Conservation (phyloP, 2,113 vertebrate genomes). For the Sinocyclocheilus grahami region DNA sequence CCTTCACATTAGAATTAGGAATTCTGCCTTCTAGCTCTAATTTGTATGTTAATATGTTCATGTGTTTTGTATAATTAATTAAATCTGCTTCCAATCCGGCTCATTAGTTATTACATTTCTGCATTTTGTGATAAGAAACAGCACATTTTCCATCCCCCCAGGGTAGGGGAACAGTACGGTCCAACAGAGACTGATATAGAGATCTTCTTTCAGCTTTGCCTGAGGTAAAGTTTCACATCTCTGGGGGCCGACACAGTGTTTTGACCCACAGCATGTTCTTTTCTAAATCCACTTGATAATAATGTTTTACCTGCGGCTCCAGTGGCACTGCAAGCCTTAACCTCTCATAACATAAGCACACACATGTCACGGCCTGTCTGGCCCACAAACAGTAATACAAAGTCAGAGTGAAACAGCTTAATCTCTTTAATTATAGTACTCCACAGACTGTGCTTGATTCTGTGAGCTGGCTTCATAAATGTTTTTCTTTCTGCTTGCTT, state of each 20-base stretch:
- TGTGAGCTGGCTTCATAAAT: conserved; percentile 35
- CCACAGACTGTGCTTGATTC: not conserved
- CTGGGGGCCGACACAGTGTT: conserved; percentile 4
- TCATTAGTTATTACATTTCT: conserved; percentile 39
- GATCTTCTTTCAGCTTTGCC: conserved; percentile 20
- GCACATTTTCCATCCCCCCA: conserved; percentile 9
- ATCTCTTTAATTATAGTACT: conserved; percentile 42
- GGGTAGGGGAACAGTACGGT: conserved; percentile 6
- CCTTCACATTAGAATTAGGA: not conserved
- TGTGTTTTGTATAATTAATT: conserved; percentile 28
- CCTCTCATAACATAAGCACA: not conserved
- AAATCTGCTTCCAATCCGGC: conserved; percentile 21
- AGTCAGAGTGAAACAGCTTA: conserved; percentile 29
- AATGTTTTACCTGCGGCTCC: conserved; percentile 40
- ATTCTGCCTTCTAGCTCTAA: conserved; percentile 41
- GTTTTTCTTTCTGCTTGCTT: not conserved
- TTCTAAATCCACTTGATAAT: conserved; percentile 48
- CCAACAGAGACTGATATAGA: conserved; percentile 13
- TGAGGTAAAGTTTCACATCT: conserved; percentile 19
- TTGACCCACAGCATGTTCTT: conserved; percentile 41
- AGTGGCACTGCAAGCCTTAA: conserved; percentile 34
- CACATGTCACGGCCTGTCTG: conserved; percentile 25
- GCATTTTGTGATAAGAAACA: conserved; percentile 31
- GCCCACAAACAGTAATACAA: not conserved
- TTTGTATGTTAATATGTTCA: conserved; percentile 47